phyloP scores from a whole-genome alignment of 2,113 vertebrate genomes.

The Psilopogon haemacephalus region DNA sequence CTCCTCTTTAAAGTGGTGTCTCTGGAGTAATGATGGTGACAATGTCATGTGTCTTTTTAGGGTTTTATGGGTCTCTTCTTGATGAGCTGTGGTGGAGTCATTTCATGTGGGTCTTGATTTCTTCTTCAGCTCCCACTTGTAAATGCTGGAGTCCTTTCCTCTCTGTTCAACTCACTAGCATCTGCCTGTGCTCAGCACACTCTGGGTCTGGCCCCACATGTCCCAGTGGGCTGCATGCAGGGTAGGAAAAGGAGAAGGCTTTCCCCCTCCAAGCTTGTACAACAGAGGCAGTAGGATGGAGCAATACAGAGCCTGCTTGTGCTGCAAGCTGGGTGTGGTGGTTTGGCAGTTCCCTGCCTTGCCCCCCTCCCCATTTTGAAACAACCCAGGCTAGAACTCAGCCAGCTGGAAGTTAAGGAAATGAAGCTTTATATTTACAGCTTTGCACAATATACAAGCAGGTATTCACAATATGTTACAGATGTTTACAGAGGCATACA shows the following conservation, averaged over 20 bases:
- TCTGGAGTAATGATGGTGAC: neutral
- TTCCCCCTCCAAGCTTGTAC: neutral
- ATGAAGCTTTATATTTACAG: too few species aligned
- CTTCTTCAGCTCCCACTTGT: neutral
- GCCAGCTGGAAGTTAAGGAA: too few species aligned
- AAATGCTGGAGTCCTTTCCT: neutral
- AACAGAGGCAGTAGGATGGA: neutral
- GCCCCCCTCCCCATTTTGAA: too few species aligned
- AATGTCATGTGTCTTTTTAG: rapidly evolving
- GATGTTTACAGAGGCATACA: too few species aligned
- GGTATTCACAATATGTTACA: too few species aligned
- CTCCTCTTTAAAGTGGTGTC: neutral
- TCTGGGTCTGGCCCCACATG: neutral
- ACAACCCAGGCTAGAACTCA: too few species aligned
- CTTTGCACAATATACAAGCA: too few species aligned
- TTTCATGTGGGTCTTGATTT: neutral
- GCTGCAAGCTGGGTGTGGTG: neutral
- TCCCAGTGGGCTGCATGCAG: neutral
- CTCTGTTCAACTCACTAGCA: neutral
- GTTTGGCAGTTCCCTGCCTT: too few species aligned
- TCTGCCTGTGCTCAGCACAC: neutral
- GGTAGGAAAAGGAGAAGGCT: neutral
- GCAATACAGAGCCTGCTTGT: neutral
- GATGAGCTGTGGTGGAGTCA: neutral
- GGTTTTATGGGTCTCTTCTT: neutral